Base-by-base conservation (phyloP, 2,113 vertebrate species). In the Sinocyclocheilus rhinocerous region DNA sequence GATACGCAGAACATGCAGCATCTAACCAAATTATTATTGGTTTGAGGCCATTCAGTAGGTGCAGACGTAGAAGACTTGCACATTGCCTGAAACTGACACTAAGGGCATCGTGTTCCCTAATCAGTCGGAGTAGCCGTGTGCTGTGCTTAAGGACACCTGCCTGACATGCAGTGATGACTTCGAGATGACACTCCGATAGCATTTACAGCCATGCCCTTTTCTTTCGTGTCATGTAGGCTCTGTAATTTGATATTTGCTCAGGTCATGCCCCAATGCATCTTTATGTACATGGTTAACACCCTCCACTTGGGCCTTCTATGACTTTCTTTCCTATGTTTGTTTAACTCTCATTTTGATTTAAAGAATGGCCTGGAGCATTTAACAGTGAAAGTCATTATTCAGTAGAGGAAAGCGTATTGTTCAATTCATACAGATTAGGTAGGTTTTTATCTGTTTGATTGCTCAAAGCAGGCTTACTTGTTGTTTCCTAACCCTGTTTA, bases 31-130 rank as follows among this genome's bases (percentile, higher is more conserved):
- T 11, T 22, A 42, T 81, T 33, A 24, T 22, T 78, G 5, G 65
- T 65, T 33, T 12, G 42, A n/a, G 52, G 26, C 9, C 48, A 26
- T 36, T 77, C 29, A 36, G 16, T n/a, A 24, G 76, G n/a, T 84
- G 55, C 69, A 85, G 70, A 26, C 39, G 24, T 36, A 16, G 29
- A 65, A 57, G 55, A 16, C 48, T 69, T 50, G 13, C 24, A 29
- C 22, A 6, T 29, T 61, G 42, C 65, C 67, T 57, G 50, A 69
- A 67, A 65, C 57, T 76, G 81, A 63, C 84, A 84, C 57, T 39
- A 61, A 69, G 33, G 48, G 81, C 76, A 81, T 86, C 36, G 22
- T 29, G 69, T 86, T 88, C 81, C 65, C 39, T 84, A 84, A 84
- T 87, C 57, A 85, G 77, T 79, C 72, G 15, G 72, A 88, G 70